Evolutionary conservation across 1,140 invertebrate species (phyloP).

Genomic region (Antheraea pernyi): DNA sequence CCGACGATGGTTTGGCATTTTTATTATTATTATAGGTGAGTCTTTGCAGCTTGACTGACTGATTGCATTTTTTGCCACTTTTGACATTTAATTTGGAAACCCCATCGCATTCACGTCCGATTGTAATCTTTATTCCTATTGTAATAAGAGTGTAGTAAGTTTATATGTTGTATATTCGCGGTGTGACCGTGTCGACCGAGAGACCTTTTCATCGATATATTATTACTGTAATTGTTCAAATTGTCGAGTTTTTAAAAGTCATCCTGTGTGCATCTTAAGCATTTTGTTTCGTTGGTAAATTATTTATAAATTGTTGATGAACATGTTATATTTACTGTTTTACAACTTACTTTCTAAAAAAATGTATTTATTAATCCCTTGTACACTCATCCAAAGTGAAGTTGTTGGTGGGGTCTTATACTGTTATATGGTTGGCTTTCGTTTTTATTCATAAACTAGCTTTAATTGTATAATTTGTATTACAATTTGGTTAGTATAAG

Average conservation of each 20-base stretch:
- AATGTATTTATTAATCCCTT: not conserved
- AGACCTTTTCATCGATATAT: constrained; percentile 14
- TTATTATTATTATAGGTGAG: constrained; percentile 11
- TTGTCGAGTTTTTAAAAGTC: constrained; percentile 12
- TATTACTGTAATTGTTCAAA: constrained; percentile 13
- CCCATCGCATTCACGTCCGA: not conserved
- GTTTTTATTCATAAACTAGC: too few species aligned
- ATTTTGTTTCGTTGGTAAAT: not conserved
- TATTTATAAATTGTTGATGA: not conserved
- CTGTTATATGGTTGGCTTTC: too few species aligned
- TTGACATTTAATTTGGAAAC: constrained; percentile 14
- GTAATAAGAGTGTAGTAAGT: not conserved
- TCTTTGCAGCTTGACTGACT: constrained; percentile 8
- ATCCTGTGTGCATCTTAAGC: not conserved
- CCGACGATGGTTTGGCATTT: not conserved
- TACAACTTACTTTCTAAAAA: too few species aligned
- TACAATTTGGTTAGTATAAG: too few species aligned
- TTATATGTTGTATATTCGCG: not conserved
- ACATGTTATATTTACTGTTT: not conserved
- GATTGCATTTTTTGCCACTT: constrained; percentile 13
- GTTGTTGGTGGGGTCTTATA: too few species aligned
- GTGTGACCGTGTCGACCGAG: not conserved
- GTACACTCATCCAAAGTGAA: too few species aligned
- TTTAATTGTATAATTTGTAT: too few species aligned
- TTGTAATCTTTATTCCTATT: not conserved